Evolutionary conservation across 2,888 invertebrate genomes (phyloP).

Genomic region (Beris chalybata): DNA sequence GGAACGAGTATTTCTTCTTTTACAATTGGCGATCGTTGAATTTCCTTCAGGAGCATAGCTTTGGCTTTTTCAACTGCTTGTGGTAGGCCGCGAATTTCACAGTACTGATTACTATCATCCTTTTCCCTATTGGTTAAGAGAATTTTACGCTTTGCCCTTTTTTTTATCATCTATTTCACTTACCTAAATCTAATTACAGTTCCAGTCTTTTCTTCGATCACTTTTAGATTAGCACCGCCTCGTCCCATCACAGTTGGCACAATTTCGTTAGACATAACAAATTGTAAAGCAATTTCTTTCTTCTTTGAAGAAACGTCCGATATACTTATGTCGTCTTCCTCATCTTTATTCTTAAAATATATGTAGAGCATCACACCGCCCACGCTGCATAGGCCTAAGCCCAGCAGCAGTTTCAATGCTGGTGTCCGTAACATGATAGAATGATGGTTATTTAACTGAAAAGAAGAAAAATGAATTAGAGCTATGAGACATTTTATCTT

Average conservation of each 20-base stretch:
- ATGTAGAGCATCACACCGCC: constrained; percentile 71
- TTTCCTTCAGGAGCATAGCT: constrained; percentile 66
- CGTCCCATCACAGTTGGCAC: constrained; percentile 73
- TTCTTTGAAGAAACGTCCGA: constrained; percentile 41
- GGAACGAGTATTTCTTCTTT: constrained; percentile 71
- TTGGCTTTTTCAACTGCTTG: constrained; percentile 74
- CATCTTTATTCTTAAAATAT: constrained; percentile 65
- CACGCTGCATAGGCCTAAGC: constrained; percentile 69
- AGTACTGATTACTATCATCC: constrained; percentile 63
- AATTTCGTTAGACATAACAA: constrained; percentile 65
- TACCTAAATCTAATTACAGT: constrained; percentile 62
- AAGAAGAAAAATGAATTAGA: neutral
- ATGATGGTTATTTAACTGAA: neutral
- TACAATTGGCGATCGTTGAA: constrained; percentile 68
- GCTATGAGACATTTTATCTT: no score
- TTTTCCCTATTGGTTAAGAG: constrained; percentile 57
- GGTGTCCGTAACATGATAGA: constrained; percentile 43
- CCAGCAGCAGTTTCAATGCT: constrained; percentile 63
- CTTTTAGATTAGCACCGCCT: constrained; percentile 74
- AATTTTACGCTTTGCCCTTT: neutral
- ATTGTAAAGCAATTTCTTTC: constrained; percentile 59
- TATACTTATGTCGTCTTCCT: constrained; percentile 56
- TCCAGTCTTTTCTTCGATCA: constrained; percentile 72
- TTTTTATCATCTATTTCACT: constrained; percentile 24
- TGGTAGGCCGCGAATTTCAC: constrained; percentile 70